Conservation (phyloP, 1,140 invertebrate species). For the Trissolcus basalis region DNA sequence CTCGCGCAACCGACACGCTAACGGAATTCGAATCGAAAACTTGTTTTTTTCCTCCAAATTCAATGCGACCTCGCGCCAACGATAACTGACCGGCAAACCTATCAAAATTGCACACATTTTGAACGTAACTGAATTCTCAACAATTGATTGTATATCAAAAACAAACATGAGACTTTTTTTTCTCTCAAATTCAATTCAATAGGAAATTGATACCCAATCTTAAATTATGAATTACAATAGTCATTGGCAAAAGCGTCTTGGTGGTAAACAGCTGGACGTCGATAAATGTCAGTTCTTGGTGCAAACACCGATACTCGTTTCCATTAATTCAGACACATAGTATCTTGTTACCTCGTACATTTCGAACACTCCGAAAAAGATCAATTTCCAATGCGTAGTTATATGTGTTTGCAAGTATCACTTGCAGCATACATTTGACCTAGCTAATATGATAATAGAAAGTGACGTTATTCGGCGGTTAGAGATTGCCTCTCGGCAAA, state of each 20-base stretch:
- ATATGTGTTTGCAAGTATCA: constrained; percentile 40
- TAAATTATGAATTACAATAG: too few species aligned
- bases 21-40: constrained; percentile 9
- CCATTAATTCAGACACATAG: constrained; percentile 43
- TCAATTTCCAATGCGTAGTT: constrained; percentile 41
- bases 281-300: constrained; percentile 9
- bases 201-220: too few species aligned
- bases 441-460: constrained; percentile 41
- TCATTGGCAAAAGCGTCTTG: too few species aligned
- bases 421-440: constrained; percentile 35
- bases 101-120: background rate
- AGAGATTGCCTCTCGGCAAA: constrained; percentile 8
- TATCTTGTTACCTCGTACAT: constrained; percentile 38
- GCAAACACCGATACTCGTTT: constrained; percentile 32
- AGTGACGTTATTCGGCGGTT: constrained; percentile 21
- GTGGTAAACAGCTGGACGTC: too few species aligned
- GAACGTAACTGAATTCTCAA: too few species aligned
- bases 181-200: too few species aligned
- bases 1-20: background rate
- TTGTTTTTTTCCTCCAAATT: constrained; percentile 10
- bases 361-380: constrained; percentile 14
- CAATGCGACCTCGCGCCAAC: background rate
- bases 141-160: too few species aligned
- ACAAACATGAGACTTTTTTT: too few species aligned
- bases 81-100: background rate